phyloP scores from a whole-genome alignment of 2,113 vertebrate genomes.

The Crotalus horridus region DNA sequence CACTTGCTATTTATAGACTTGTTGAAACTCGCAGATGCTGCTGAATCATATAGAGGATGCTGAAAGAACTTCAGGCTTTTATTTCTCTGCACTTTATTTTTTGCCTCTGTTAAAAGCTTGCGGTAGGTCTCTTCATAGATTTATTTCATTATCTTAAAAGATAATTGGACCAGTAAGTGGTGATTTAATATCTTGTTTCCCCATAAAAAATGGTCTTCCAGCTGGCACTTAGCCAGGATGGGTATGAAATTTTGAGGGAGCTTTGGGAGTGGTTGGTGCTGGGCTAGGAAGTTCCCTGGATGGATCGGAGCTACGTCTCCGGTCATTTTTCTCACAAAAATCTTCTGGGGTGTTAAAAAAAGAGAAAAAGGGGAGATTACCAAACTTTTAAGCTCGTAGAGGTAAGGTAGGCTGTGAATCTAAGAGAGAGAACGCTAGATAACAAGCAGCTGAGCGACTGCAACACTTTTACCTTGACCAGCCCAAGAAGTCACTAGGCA shows the following conservation, averaged over 20 bases:
- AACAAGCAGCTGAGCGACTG: too few relatives aligned
- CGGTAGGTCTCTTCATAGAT: neutral
- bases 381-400: neutral
- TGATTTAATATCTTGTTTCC: neutral
- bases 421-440: too few relatives aligned
- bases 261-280: too few relatives aligned
- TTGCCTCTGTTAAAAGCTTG: neutral
- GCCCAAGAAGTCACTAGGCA: too few relatives aligned
- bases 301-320: neutral
- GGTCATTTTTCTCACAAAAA: neutral
- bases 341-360: neutral
- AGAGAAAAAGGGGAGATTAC: neutral
- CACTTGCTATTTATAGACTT: slow-evolving; percentile 13
- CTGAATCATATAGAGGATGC: neutral
- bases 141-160: slow-evolving; percentile 14
- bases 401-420: neutral
- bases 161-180: neutral
- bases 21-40: neutral
- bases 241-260: neutral
- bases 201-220: fast-evolving
- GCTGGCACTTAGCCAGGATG: neutral
- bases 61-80: neutral
- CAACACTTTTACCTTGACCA: too few relatives aligned
- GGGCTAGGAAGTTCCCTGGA: neutral
- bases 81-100: neutral